phyloP scores from a whole-genome alignment of 2,797 vertebrate species.

The Oryzias sinensis region DNA sequence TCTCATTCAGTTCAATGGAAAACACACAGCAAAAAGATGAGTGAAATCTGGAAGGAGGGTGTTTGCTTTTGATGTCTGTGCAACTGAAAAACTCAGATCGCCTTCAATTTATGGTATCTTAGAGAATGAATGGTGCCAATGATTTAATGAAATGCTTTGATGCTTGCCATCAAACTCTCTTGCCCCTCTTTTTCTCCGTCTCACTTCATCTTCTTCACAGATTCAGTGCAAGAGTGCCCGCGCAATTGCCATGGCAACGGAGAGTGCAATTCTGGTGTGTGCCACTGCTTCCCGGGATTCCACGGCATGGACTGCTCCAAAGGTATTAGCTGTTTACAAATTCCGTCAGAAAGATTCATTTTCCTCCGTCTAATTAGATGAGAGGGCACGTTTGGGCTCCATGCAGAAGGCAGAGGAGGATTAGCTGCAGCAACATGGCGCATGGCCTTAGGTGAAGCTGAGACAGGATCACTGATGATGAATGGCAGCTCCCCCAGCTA shows the following conservation, averaged over 20 bases:
- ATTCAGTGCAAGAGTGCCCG: slow-evolving; percentile 97
- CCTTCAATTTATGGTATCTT: slow-evolving; percentile 41
- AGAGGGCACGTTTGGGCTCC: slow-evolving; percentile 28
- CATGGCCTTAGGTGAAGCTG: slow-evolving; percentile 59
- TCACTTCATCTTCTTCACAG: slow-evolving; percentile 72
- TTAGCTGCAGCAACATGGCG: slow-evolving; percentile 47
- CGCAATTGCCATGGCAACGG: slow-evolving; percentile 98
- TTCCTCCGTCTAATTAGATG: slow-evolving; percentile 40
- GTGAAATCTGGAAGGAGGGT: slow-evolving; percentile 24
- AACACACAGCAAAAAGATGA: slow-evolving; percentile 18
- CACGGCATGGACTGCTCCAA: slow-evolving; percentile 97
- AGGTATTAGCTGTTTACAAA: slow-evolving; percentile 79
- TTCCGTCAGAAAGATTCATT: slow-evolving; percentile 11
- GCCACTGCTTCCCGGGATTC: slow-evolving; percentile 98
- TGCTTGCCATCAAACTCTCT: slow-evolving; percentile 55
- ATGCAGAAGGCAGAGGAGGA: slow-evolving; percentile 21
- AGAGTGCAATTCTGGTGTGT: slow-evolving; percentile 94
- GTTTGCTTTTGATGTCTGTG: slow-evolving; percentile 44
- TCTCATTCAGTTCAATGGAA: slow-evolving; percentile 14
- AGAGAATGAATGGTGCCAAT: slow-evolving; percentile 50
- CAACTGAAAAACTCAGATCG: slow-evolving; percentile 26
- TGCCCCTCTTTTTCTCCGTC: slow-evolving; percentile 33
- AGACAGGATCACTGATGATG: slow-evolving; percentile 75
- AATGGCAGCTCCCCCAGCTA: slow-evolving; percentile 72
- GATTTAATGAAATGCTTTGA: slow-evolving; percentile 67